phyloP scores from a whole-genome alignment of 2,113 vertebrate species.

The Leucopsar rothschildi region DNA sequence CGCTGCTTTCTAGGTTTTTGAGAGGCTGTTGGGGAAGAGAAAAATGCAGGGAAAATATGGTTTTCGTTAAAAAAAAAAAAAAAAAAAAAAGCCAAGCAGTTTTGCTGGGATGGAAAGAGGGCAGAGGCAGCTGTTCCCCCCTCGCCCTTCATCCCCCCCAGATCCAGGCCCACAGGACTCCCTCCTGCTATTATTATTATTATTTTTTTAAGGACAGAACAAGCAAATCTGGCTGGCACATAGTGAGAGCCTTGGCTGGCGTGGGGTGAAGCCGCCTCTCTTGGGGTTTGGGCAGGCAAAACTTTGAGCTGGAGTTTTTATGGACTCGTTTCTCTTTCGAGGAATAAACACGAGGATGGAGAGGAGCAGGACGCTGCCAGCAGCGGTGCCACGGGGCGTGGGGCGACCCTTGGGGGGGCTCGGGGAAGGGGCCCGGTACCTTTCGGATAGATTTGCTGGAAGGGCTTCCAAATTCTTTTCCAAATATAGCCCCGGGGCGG shows the following conservation, averaged over 20 bases:
- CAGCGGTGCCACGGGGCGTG: no score
- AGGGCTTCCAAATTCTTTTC: constrained; percentile 67
- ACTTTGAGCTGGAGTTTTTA: background rate
- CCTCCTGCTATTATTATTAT: background rate
- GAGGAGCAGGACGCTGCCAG: background rate
- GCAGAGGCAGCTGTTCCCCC: background rate
- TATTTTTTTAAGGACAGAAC: background rate
- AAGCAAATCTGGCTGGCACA: background rate
- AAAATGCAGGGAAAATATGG: background rate
- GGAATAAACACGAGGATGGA: background rate
- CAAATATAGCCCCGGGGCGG: constrained; percentile 62
- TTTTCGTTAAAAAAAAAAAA: constrained; percentile 1
- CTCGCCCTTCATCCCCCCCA: rapidly evolving
- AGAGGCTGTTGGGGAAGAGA: background rate
- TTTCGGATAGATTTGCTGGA: constrained; percentile 56
- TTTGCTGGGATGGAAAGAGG: background rate
- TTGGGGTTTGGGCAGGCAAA: background rate
- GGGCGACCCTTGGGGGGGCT: background rate
- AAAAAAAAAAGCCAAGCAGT: background rate
- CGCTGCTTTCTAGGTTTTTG: background rate
- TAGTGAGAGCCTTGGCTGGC: background rate
- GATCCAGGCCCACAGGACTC: no score
- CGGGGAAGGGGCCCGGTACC: background rate
- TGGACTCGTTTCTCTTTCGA: background rate
- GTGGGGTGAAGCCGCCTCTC: background rate